phyloP scores from a whole-genome alignment of 2,113 vertebrate genomes.

The Nothoprocta perdicaria region DNA sequence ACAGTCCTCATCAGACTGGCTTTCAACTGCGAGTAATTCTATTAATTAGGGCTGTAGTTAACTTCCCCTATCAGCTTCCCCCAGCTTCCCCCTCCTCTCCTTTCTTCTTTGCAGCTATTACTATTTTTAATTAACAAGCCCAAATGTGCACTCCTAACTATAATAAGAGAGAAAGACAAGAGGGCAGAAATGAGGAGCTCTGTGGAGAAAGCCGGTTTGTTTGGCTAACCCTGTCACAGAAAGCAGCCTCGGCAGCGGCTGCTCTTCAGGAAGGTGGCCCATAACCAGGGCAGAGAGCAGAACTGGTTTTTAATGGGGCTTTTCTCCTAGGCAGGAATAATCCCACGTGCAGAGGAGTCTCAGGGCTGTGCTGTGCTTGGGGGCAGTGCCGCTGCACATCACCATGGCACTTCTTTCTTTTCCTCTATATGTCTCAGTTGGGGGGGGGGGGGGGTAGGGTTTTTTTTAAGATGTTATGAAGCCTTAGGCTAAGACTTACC shows the following conservation, averaged over 20 bases:
- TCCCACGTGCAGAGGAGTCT: background rate
- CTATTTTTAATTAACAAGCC: slow-evolving; percentile 75
- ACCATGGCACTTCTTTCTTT: background rate
- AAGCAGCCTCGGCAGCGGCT: slow-evolving; percentile 30
- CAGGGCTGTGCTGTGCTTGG: background rate
- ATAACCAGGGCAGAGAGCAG: background rate
- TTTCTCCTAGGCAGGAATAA: slow-evolving; percentile 29
- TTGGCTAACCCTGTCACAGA: slow-evolving; percentile 31
- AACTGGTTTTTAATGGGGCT: slow-evolving; percentile 15
- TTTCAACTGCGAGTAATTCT: slow-evolving; percentile 71
- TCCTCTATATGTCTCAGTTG: background rate
- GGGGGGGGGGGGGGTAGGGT: no score
- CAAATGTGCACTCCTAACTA: slow-evolving; percentile 61
- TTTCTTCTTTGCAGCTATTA: slow-evolving; percentile 63
- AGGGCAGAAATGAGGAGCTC: background rate
- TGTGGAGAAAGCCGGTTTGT: background rate
- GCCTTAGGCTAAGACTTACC: background rate
- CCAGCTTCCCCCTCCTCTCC: slow-evolving; percentile 29
- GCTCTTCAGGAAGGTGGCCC: slow-evolving; percentile 24
- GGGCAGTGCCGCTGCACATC: background rate
- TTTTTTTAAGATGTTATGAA: background rate
- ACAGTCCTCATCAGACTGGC: slow-evolving; percentile 56
- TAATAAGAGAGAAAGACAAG: slow-evolving; percentile 41
- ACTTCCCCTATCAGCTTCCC: slow-evolving; percentile 41
- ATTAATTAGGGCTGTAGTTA: slow-evolving; percentile 68